Conservation (phyloP, 2,113 vertebrate genomes). For the Theropithecus gelada region DNA sequence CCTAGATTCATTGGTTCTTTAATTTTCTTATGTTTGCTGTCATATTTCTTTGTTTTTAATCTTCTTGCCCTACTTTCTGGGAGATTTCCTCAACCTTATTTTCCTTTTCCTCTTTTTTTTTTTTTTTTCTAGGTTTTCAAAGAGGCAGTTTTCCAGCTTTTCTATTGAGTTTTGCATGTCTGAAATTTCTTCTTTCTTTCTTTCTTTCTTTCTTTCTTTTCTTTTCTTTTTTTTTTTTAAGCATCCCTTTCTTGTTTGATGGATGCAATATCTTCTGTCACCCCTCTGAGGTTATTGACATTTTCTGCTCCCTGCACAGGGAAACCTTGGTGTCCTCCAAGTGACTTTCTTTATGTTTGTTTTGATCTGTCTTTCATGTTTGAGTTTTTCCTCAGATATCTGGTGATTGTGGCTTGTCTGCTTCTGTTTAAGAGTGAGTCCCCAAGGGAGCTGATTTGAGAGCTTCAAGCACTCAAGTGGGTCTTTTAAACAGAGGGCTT, state of each 20-base stretch:
- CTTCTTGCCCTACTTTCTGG: not conserved
- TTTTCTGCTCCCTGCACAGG: not conserved
- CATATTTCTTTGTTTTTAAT: not conserved
- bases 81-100: not conserved
- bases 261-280: not conserved
- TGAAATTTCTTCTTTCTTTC: not conserved
- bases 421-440: not conserved
- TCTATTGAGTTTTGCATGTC: not conserved
- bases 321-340: not conserved
- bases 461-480: not conserved
- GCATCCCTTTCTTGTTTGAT: not conserved
- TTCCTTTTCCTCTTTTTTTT: not conserved
- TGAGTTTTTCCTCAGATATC: not conserved
- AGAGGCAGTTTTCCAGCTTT: not conserved
- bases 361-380: not conserved
- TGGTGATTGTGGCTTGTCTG: not conserved
- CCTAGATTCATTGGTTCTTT: not conserved
- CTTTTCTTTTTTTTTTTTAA: not conserved
- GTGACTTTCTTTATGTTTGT: not conserved
- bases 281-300: not conserved
- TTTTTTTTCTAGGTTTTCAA: too few relatives aligned
- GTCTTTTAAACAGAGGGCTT: not conserved
- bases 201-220: not conserved
- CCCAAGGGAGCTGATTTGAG: not conserved
- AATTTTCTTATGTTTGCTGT: not conserved